Evolutionary conservation across 1,140 invertebrate species (phyloP), one percentile per base, ranked within the genome.

Genomic region (Drosophila baimaii): DNA sequence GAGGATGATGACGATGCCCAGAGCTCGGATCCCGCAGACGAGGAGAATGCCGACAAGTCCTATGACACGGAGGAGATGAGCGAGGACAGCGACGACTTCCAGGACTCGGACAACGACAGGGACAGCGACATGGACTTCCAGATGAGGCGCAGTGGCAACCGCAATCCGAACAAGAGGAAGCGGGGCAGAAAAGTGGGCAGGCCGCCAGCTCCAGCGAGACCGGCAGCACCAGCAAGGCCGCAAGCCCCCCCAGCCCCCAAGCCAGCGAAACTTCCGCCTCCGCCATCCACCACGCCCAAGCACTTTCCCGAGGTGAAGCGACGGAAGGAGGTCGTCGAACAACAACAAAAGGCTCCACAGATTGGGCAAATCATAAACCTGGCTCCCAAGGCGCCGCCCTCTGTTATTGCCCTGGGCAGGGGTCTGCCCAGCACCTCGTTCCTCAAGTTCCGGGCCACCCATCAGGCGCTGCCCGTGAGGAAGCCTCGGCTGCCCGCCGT

Each of bases 1-100:
- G 90, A 88, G 9, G 91, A 91, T 35, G 90, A 92, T 43, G 76
- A 85, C 6, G 84, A 88, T 23, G 65, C 62, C 8, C 70, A 81
- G 25, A 78, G 77, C 23, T 89, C 89, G 33, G 73, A 68, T 17
- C 52, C 79, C 4, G 89, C 79, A 27, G 84, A 91, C 27, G 81
- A 90, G n/a, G 88, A 86, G 41, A 90, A 89, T 49, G 58, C 64
- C 37, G 69, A 72, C 13, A 72, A 72, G 43, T 71, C 68, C n/a
- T 85, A 90, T 12, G 92, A 93, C 41, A 91, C 88, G n/a, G 84
- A 89, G n/a, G 90, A 92, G 65, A 59, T 91, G 5, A 89, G 88
- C 63, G 90, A 91, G 15, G 68, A 66, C 2, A 84, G 75, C 41
- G 76, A 91, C n/a, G 80, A 62, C 9, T 78, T 80, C 12, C 83